These are phyloP conservation scores for Callipepla squamata DNA, from an alignment of 2,113 vertebrate genomes.

Conservation along the genomic window DNA sequence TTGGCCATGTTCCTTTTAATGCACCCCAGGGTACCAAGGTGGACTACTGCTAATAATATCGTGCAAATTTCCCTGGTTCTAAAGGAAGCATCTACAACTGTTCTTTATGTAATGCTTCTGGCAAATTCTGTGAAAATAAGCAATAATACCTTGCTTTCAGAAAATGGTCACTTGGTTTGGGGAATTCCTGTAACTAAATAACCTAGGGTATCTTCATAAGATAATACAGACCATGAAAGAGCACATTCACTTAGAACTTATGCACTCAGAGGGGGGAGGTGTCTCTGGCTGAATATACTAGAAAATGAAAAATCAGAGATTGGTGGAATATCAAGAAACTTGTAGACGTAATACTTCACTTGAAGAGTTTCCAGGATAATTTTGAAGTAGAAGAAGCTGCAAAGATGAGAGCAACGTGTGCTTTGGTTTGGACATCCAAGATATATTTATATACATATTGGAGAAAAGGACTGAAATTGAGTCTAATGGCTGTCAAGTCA, in stretches of 20 bases:
- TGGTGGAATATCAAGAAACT: background rate
- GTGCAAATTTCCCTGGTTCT: background rate
- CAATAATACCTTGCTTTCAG: background rate
- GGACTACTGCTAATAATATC: background rate
- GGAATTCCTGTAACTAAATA: background rate
- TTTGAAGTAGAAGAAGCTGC: background rate
- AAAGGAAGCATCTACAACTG: background rate
- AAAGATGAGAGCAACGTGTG: background rate
- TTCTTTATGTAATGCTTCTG: background rate
- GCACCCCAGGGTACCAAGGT: background rate
- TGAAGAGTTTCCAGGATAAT: background rate
- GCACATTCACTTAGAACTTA: background rate
- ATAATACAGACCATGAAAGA: background rate
- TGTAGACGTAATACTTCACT: background rate
- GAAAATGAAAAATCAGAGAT: background rate
- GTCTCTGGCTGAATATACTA: background rate
- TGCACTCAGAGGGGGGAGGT: accelerated
- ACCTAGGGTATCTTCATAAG: background rate
- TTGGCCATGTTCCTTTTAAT: no score
- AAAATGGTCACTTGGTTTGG: background rate
- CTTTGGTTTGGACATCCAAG: background rate
- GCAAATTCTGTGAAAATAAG: background rate
- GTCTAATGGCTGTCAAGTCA: background rate
- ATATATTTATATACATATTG: background rate
- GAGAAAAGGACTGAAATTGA: background rate